phyloP scores from a whole-genome alignment of 2,888 invertebrate species.

The Pristionchus maxplancki region DNA sequence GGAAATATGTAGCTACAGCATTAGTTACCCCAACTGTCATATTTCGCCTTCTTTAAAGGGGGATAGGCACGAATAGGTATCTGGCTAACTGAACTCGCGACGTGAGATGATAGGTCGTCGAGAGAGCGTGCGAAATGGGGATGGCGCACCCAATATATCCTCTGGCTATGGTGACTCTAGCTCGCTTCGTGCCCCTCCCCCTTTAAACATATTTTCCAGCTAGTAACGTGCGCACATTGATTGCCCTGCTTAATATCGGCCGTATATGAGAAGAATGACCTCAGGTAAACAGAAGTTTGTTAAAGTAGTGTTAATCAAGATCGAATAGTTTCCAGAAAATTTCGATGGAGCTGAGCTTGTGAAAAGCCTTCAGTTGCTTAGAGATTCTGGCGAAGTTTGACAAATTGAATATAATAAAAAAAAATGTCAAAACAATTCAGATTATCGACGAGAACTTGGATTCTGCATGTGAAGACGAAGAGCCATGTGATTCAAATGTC shows the following conservation, averaged over 20 bases:
- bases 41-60: too few relatives aligned
- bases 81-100: too few relatives aligned
- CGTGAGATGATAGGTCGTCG: too few relatives aligned
- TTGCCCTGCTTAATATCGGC: background rate
- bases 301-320: background rate
- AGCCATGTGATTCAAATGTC: background rate
- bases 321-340: background rate
- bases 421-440: background rate
- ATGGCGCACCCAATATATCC: too few relatives aligned
- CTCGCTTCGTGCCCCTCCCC: too few relatives aligned
- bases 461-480: background rate
- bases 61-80: too few relatives aligned
- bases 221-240: background rate
- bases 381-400: background rate
- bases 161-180: too few relatives aligned
- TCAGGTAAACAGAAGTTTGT: background rate
- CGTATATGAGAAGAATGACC: background rate
- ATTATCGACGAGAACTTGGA: background rate
- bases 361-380: background rate
- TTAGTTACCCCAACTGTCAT: too few relatives aligned
- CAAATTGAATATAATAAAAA: background rate
- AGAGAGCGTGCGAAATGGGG: too few relatives aligned
- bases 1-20: too few relatives aligned
- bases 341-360: background rate
- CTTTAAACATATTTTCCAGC: background rate